These are phyloP conservation scores for Diogma glabrata DNA, from an alignment of 2,888 invertebrate species.

Conservation along the genomic window DNA sequence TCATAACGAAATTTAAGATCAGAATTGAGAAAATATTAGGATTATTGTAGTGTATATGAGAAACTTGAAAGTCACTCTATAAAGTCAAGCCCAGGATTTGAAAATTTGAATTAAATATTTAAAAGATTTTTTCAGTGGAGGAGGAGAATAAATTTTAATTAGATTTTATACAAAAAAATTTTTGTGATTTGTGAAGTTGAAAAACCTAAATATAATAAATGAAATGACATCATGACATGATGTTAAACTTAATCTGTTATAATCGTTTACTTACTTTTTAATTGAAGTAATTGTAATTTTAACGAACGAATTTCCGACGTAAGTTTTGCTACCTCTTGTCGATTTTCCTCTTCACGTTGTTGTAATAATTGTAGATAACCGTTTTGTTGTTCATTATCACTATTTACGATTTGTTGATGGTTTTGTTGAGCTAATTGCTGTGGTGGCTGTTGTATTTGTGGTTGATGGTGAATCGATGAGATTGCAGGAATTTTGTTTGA, in stretches of 20 bases:
- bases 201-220: no score
- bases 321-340: slow-evolving; percentile 46
- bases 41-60: no score
- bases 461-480: slow-evolving; percentile 14
- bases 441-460: slow-evolving; percentile 8
- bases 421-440: slow-evolving; percentile 17
- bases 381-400: slow-evolving; percentile 24
- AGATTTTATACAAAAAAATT: no score
- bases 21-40: no score
- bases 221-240: not conserved
- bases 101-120: no score
- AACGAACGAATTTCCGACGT: slow-evolving; percentile 49
- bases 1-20: no score
- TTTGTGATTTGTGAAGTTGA: no score
- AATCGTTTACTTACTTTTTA: slow-evolving; percentile 38
- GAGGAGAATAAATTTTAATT: no score
- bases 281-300: slow-evolving; percentile 45
- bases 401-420: slow-evolving; percentile 21
- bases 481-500: not conserved
- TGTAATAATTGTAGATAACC: slow-evolving; percentile 42
- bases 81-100: no score
- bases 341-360: slow-evolving; percentile 48
- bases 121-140: no score
- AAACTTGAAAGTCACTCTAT: no score
- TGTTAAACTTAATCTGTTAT: not conserved